Evolutionary conservation across 2,113 vertebrate genomes (phyloP).

Genomic region (Rhegmatorhina hoffmannsi): DNA sequence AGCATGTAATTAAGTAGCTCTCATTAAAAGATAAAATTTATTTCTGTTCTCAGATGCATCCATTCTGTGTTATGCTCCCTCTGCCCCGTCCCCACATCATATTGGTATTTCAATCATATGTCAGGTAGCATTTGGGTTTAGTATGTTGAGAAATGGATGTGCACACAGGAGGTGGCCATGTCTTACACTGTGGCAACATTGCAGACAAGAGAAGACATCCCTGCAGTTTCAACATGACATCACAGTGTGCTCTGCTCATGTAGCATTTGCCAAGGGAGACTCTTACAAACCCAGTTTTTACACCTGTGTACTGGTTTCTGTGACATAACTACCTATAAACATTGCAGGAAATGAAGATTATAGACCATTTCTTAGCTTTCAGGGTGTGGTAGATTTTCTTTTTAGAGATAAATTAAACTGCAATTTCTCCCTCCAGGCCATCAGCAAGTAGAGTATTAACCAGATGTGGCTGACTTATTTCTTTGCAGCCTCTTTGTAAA

Average conservation of each 20-base stretch:
- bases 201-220: not conserved
- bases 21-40: not conserved
- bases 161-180: not conserved
- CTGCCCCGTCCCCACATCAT: not conserved
- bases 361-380: not conserved
- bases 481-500: not conserved
- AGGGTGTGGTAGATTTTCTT: not conserved
- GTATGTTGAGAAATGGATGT: not conserved
- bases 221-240: not conserved
- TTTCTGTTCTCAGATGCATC: not conserved
- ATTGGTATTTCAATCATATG: not conserved
- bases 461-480: not conserved
- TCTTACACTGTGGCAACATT: not conserved
- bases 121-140: not conserved
- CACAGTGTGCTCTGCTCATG: accelerated
- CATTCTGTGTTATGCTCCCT: not conserved
- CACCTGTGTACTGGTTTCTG: not conserved
- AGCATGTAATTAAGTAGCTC: not conserved
- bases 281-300: not conserved
- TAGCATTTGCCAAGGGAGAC: not conserved
- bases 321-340: not conserved
- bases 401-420: not conserved
- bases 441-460: not conserved
- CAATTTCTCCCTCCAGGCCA: not conserved
- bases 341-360: not conserved